These are phyloP conservation scores for Galaxias olidus DNA, from an alignment of 2,797 vertebrate genomes.

Conservation along the genomic window DNA sequence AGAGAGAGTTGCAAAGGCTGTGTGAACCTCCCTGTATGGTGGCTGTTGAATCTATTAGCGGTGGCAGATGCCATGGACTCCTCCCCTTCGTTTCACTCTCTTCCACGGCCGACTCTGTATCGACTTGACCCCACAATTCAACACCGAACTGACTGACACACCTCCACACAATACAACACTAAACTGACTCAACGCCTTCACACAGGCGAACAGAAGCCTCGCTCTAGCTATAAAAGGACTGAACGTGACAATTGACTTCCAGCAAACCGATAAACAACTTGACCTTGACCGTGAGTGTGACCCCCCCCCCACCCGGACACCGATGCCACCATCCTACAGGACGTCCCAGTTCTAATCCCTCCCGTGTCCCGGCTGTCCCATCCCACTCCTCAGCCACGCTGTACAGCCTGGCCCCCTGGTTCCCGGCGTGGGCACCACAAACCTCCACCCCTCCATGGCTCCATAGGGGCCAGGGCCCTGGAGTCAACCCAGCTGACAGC, in stretches of 20 bases:
- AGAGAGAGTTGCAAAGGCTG: conserved; percentile 41
- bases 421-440: too few relatives aligned
- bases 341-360: too few relatives aligned
- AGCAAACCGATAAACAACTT: background rate
- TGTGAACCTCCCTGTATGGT: background rate
- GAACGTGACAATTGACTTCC: conserved; percentile 5
- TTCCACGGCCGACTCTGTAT: background rate
- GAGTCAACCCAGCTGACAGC: too few relatives aligned
- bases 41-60: conserved; percentile 29
- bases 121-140: conserved; percentile 28
- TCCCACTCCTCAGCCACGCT: too few relatives aligned
- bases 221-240: conserved; percentile 17
- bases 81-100: conserved; percentile 18
- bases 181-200: conserved; percentile 21
- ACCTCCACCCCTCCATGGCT: too few relatives aligned
- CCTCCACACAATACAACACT: background rate
- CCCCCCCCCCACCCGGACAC: too few relatives aligned
- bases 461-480: too few relatives aligned
- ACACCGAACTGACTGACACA: background rate
- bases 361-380: too few relatives aligned
- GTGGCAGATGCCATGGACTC: conserved; percentile 57
- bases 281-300: too few relatives aligned
- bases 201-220: conserved; percentile 15
- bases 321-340: too few relatives aligned
- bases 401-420: too few relatives aligned